Percentiles rank a stretch among this genome's conserved stretches.
Evolutionary conservation across 2,113 vertebrate species (phyloP).

Genomic region (Nothoprocta perdicaria): DNA sequence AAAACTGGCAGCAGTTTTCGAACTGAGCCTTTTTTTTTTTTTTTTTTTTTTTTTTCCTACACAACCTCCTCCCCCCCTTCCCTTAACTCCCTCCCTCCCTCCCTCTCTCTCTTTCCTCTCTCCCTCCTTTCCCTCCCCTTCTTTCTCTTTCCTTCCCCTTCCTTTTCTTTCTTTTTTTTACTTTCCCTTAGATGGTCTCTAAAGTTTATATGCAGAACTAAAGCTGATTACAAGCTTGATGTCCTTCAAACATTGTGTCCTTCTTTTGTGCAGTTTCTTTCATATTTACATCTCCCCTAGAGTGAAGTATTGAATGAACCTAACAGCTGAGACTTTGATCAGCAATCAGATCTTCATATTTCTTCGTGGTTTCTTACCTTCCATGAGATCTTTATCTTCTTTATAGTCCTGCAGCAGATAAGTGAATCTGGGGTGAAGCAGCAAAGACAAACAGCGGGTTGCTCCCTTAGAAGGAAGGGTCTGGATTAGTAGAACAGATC

Average conservation of each 20-base stretch:
- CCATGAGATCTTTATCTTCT: not conserved
- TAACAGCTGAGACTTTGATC: not conserved
- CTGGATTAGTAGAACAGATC: not conserved
- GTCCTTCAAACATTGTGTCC: not conserved
- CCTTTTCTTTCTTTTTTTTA: too few species aligned
- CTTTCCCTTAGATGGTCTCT: not conserved
- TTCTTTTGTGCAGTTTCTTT: not conserved
- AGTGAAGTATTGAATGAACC: not conserved
- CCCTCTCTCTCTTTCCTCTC: too few species aligned
- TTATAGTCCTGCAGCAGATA: not conserved
- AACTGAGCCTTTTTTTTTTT: too few species aligned
- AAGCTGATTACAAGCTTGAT: not conserved
- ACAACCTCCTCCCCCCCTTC: too few species aligned
- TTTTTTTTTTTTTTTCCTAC: too few species aligned
- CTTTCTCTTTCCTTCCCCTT: too few species aligned
- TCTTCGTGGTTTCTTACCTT: not conserved
- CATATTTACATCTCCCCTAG: not conserved
- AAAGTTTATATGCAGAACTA: not conserved
- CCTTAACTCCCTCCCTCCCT: too few species aligned
- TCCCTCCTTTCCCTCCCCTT: too few species aligned
- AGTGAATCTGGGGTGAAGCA: not conserved
- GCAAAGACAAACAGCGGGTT: not conserved
- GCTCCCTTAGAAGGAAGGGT: not conserved
- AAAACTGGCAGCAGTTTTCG: conserved; percentile 70
- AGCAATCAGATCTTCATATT: not conserved